A percentile compares a stretch with the other conserved stretches of the same genome.
These are phyloP conservation scores for Agrotis ipsilon DNA, from an alignment of 2,888 invertebrate species.

Conservation along the genomic window DNA sequence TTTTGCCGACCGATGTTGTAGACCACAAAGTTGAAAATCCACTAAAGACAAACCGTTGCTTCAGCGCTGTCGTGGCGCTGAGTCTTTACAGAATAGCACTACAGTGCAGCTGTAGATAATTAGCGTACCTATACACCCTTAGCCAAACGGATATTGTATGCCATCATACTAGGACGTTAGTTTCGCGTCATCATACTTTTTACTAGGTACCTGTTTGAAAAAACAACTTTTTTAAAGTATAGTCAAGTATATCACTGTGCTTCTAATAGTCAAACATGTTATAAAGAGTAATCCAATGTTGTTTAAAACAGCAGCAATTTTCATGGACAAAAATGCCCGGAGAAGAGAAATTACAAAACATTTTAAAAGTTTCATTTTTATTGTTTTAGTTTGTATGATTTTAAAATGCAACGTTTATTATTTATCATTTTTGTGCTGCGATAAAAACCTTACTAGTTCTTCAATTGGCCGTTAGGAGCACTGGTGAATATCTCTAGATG, in stretches of 20 bases:
- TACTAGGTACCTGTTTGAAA: background rate
- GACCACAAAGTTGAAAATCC: no score
- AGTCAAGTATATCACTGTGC: background rate
- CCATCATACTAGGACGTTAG: background rate
- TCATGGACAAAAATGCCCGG: background rate
- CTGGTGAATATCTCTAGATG: conserved; percentile 9
- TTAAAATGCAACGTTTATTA: background rate
- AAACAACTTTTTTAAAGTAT: background rate
- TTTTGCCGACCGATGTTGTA: no score
- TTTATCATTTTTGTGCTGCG: background rate
- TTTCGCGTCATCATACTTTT: background rate
- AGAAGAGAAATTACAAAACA: no score
- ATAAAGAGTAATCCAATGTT: no score
- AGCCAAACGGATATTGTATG: background rate
- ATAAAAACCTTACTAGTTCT: background rate
- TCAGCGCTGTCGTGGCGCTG: no score
- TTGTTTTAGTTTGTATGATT: background rate
- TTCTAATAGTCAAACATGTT: conserved; percentile 31
- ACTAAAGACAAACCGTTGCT: no score
- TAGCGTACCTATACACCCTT: no score
- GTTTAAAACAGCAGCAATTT: no score
- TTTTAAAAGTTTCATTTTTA: background rate
- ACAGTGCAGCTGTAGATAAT: no score
- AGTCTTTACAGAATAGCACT: no score
- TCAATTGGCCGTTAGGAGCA: conserved; percentile 29